Evolutionary conservation across 2,113 vertebrate genomes (phyloP).

Genomic region (Boleophthalmus pectinirostris): DNA sequence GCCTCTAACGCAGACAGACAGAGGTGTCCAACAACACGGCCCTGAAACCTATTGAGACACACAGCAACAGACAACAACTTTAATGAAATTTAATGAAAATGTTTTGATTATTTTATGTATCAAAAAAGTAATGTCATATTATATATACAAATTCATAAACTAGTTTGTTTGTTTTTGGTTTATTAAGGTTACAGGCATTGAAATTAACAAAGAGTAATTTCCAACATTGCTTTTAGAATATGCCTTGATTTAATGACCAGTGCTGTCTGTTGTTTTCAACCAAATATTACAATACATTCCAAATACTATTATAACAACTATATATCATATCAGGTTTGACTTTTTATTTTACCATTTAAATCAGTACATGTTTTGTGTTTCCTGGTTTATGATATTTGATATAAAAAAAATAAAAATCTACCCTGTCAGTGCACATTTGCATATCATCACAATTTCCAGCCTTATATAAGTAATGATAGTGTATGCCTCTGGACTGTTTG

Average conservation of each 20-base stretch:
- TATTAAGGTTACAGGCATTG: background rate
- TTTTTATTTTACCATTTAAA: background rate
- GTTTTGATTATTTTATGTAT: too few species aligned
- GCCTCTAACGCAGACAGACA: conserved; percentile 60
- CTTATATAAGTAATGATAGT: background rate
- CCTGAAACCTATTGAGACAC: conserved; percentile 34
- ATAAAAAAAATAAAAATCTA: background rate
- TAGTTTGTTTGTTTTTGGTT: too few species aligned
- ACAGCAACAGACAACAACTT: background rate
- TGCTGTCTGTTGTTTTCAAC: too few species aligned
- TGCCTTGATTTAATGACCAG: background rate
- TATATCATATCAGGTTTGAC: background rate
- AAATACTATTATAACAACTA: too few species aligned
- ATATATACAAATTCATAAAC: too few species aligned
- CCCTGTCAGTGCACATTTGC: too few species aligned
- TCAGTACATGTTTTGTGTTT: background rate
- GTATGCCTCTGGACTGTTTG: too few species aligned
- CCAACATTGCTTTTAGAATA: background rate
- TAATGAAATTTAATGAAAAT: background rate
- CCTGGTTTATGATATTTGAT: background rate
- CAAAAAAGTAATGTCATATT: too few species aligned
- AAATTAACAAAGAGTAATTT: background rate
- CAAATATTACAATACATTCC: too few species aligned
- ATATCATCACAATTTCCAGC: background rate
- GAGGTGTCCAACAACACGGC: conserved; percentile 56